phyloP scores from a whole-genome alignment of 2,113 vertebrate genomes.

The Recurvirostra avosetta region DNA sequence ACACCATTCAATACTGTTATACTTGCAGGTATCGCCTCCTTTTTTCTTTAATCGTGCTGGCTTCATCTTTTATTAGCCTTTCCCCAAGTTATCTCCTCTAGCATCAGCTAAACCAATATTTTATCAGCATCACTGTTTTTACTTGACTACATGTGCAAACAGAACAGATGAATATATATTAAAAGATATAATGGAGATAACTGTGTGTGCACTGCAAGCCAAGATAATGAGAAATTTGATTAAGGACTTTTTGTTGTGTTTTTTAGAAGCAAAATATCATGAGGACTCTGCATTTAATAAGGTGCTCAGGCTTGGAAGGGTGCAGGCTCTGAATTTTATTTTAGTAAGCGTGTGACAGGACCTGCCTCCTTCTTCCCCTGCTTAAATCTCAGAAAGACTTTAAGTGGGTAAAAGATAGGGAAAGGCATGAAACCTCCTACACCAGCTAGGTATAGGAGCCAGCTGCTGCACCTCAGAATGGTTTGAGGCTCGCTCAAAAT shows the following conservation, averaged over 20 bases:
- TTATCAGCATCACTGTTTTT: background rate
- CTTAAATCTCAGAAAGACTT: background rate
- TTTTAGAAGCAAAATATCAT: background rate
- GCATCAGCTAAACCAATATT: background rate
- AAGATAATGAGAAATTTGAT: background rate
- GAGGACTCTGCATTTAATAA: background rate
- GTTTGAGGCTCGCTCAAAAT: background rate
- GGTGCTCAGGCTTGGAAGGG: background rate
- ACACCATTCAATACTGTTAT: background rate
- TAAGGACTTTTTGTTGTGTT: background rate
- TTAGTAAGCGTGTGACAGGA: background rate
- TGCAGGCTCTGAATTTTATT: background rate
- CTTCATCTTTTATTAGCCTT: conserved; percentile 8
- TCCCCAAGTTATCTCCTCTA: background rate
- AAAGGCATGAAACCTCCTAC: rapidly evolving
- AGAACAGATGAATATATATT: conserved; percentile 17
- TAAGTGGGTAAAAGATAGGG: background rate
- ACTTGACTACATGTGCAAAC: background rate
- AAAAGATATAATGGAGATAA: conserved; percentile 12
- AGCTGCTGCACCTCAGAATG: background rate
- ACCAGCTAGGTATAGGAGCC: background rate
- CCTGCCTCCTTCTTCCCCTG: background rate
- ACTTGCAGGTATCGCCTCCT: background rate
- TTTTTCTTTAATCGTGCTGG: background rate
- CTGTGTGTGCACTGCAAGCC: background rate